Evolutionary conservation across 2,888 invertebrate species (phyloP).

Genomic region (Diaprepes abbreviatus): DNA sequence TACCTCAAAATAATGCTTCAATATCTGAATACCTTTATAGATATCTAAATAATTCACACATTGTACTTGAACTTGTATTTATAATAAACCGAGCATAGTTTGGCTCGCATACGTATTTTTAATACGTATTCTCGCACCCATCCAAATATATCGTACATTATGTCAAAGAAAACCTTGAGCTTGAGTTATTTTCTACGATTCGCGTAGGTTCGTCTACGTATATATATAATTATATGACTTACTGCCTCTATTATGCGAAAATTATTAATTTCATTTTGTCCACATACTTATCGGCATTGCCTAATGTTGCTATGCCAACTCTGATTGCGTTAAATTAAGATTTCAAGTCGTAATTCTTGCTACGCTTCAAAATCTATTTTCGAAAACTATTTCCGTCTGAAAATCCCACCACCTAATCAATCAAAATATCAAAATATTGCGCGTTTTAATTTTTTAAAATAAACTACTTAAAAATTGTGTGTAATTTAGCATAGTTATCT

Average conservation of each 20-base stretch:
- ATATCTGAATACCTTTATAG: too few relatives aligned
- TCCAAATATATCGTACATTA: slow-evolving; percentile 3
- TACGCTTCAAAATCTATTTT: slow-evolving; percentile 5
- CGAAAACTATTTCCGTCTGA: background rate
- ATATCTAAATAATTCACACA: background rate
- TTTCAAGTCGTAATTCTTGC: background rate
- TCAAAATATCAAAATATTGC: slow-evolving; percentile 11
- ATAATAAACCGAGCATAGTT: background rate
- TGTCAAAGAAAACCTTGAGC: slow-evolving; percentile 10
- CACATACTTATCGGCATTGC: background rate
- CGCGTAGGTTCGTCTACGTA: background rate
- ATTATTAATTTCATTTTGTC: background rate
- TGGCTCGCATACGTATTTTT: slow-evolving; percentile 3
- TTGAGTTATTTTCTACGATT: slow-evolving; percentile 3
- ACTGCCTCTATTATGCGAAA: background rate
- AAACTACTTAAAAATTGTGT: too few relatives aligned
- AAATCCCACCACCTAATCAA: slow-evolving; percentile 2
- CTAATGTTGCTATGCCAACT: background rate
- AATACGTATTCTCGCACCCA: background rate
- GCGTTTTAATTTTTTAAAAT: background rate
- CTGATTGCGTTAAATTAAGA: slow-evolving; percentile 14
- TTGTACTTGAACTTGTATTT: slow-evolving; percentile 7
- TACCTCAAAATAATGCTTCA: too few relatives aligned
- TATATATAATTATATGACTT: background rate
- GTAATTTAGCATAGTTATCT: too few relatives aligned